Conservation (phyloP, 2,888 invertebrate genomes). For the Dorcus parallelipipedus region DNA sequence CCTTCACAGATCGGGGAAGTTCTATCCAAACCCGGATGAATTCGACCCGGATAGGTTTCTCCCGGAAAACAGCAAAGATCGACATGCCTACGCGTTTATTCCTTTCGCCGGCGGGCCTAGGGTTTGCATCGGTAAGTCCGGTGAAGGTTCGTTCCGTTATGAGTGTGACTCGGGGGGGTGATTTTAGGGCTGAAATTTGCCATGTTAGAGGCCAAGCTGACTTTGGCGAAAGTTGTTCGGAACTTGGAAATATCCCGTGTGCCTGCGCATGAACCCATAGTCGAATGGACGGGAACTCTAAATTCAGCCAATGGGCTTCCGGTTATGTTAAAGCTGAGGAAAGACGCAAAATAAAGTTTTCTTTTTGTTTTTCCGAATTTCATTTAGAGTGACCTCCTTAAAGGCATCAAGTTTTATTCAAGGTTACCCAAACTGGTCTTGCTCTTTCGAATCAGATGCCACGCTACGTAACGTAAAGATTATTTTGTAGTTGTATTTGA, state of each 20-base stretch:
- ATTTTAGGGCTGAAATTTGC: neutral
- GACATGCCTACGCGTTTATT: neutral
- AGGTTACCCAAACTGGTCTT: too few species aligned
- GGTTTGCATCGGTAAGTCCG: slow-evolving; percentile 11
- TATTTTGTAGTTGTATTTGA: too few species aligned
- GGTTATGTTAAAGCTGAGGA: slow-evolving; percentile 3
- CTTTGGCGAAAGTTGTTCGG: neutral
- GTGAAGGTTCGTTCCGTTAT: too few species aligned
- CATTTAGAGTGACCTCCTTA: neutral
- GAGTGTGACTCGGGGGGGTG: too few species aligned
- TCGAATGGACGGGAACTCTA: slow-evolving; percentile 3
- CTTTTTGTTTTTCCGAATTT: neutral
- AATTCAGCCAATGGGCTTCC: slow-evolving; percentile 15
- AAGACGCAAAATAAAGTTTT: neutral
- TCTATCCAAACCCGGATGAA: neutral
- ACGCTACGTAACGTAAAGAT: too few species aligned
- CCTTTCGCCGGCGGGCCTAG: slow-evolving; percentile 9
- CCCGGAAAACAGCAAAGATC: slow-evolving; percentile 4
- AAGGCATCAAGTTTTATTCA: too few species aligned
- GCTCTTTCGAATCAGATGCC: too few species aligned
- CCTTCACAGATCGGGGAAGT: slow-evolving; percentile 1
- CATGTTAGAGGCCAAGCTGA: neutral
- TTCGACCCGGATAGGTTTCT: slow-evolving; percentile 13
- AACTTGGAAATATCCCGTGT: neutral
- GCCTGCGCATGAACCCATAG: neutral